Base-by-base conservation (phyloP, 35 echinoderm and acorn worm genomes). In the Nesometra sesokonis region DNA sequence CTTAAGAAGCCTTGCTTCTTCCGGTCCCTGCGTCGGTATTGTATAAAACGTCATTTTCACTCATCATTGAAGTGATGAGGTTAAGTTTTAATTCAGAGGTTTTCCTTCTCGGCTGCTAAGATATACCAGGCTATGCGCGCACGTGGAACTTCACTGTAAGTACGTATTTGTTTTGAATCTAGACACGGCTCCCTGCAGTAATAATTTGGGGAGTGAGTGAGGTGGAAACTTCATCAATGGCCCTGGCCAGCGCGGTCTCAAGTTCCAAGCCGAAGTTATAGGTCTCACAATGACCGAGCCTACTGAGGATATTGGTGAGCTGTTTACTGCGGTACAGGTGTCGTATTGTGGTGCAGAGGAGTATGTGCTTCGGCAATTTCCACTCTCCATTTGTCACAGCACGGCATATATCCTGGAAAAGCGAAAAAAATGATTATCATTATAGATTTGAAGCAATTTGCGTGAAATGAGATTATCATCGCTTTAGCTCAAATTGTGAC, bases 251-350 rank as follows among this genome's bases (percentile, higher is more conserved):
- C 21, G 89, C 82, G 37, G 35, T 80, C 77, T 90, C 89, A 17
- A 85, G 83, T 36, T 90, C 89, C 31, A 90, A 77, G 27, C 84
- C 34, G 40, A 90, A 90, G 36, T 57, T 13, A 33, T 85, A 85
- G 17, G 29, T 86, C 57, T 90, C 89, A 86, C 83, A 79, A 47
- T 90, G 89, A n/a, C 89, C 85, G 0, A 91, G 32, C 2, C 84
- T 35, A 29, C 36, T 82, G 0, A 91, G 29, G 5, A 91, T 38
- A 33, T 77, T 91, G 29, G 57, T 91, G 0, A 91, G 37, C 36
- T 91, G 78, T 15, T 47, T 77, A 87, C 85, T 91, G 39, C 84
- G 85, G 31, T 76, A 87, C 2, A 91, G 77, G 40, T 91, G 90
- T 5, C 84, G 15, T 0, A 91, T 15, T 23, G 85, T 91, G 7